These are phyloP conservation scores for Aspidapion aeneum DNA, from an alignment of 2,888 invertebrate genomes.

Conservation along the genomic window DNA sequence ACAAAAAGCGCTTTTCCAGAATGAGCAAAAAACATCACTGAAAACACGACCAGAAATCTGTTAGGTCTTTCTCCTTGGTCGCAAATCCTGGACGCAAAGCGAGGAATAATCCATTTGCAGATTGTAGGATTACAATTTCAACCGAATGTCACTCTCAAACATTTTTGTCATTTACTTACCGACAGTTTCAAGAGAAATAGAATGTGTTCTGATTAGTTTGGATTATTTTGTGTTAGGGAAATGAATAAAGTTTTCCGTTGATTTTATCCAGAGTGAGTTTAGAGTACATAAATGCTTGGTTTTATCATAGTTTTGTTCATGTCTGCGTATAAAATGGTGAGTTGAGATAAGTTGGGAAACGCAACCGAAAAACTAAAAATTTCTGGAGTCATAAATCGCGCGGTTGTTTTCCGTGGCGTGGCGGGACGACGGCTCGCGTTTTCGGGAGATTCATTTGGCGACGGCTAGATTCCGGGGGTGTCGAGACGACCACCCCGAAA, in stretches of 20 bases:
- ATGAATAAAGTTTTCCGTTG: no score
- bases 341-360: background rate
- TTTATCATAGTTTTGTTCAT: no score
- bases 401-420: constrained; percentile 25
- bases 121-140: background rate
- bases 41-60: background rate
- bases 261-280: no score
- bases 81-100: background rate
- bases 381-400: constrained; percentile 23
- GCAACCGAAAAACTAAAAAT: background rate
- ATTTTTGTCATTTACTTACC: no score
- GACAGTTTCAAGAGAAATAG: no score
- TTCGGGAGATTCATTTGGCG: constrained; percentile 27
- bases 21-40: background rate
- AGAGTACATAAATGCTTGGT: no score
- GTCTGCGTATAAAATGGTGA: no score
- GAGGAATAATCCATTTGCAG: background rate
- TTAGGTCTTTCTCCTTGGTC: background rate
- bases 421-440: constrained; percentile 12
- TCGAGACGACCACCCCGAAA: background rate
- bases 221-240: no score
- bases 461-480: constrained; percentile 10
- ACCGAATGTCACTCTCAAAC: no score
- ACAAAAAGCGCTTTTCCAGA: background rate
- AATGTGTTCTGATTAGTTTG: no score